phyloP scores from a whole-genome alignment of 2,797 vertebrate genomes.

The Etheostoma nigrum region DNA sequence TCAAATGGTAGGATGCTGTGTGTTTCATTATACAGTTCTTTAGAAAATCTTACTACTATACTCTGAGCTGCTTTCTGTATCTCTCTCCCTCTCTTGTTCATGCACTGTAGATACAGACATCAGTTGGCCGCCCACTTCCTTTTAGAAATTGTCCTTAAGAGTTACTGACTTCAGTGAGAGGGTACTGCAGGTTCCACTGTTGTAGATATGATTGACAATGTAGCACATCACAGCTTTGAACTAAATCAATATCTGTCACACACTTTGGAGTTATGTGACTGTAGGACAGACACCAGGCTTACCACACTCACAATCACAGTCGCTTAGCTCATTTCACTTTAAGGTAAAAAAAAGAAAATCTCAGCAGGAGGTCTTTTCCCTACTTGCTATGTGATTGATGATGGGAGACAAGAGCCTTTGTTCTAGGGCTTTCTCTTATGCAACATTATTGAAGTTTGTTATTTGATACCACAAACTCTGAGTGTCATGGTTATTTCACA shows the following conservation, averaged over 20 bases:
- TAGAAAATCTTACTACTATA: constrained; percentile 21
- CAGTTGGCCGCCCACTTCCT: constrained; percentile 10
- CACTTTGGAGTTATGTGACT: constrained; percentile 36
- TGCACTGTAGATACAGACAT: constrained; percentile 15
- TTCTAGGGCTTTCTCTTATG: constrained; percentile 16
- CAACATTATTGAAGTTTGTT: constrained; percentile 8
- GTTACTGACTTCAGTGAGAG: constrained; percentile 29
- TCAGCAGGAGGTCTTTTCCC: constrained; percentile 42
- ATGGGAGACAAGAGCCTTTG: constrained; percentile 32
- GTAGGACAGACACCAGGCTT: constrained; percentile 50
- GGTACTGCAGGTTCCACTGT: constrained; percentile 21
- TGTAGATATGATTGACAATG: constrained; percentile 60
- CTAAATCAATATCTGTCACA: constrained; percentile 64
- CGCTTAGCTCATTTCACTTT: constrained; percentile 46
- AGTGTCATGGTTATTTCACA: constrained; percentile 14
- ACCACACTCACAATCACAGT: constrained; percentile 34
- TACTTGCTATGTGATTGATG: constrained; percentile 25
- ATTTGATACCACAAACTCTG: constrained; percentile 33
- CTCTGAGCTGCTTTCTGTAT: constrained; percentile 6
- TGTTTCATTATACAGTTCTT: constrained; percentile 19
- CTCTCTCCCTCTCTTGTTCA: constrained; percentile 6
- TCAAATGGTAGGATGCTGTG: constrained; percentile 1
- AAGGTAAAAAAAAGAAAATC: constrained; percentile 9
- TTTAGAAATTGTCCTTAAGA: constrained; percentile 32
- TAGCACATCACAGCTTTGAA: constrained; percentile 47